Percentiles rank a stretch among this genome's conserved stretches.
These are phyloP conservation scores for Netelia fuscicornis DNA, from an alignment of 2,888 invertebrate species.

Conservation along the genomic window DNA sequence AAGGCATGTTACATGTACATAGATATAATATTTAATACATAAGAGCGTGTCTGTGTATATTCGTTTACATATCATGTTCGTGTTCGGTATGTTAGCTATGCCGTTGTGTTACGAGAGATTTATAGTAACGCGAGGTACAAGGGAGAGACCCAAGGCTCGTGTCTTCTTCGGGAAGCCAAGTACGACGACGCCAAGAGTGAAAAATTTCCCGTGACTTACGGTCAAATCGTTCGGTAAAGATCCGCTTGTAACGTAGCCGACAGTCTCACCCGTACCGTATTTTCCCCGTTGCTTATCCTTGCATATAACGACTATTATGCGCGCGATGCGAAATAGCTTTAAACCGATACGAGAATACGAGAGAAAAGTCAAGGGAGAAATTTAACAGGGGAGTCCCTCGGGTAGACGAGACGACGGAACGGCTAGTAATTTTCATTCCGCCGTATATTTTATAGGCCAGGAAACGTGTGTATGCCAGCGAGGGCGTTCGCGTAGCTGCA, in stretches of 20 bases:
- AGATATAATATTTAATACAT: too few species aligned
- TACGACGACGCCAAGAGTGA: background rate
- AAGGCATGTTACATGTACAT: background rate
- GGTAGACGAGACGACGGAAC: conserved; percentile 32
- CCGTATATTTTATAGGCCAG: conserved; percentile 66
- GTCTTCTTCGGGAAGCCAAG: background rate
- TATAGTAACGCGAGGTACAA: background rate
- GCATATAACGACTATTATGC: conserved; percentile 23
- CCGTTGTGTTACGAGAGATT: background rate
- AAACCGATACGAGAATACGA: conserved; percentile 12
- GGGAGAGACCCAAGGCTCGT: background rate
- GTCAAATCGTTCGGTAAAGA: conserved; percentile 52
- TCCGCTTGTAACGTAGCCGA: conserved; percentile 26
- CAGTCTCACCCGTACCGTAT: conserved; percentile 24
- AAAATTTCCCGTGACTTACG: conserved; percentile 48
- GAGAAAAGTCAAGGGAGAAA: background rate
- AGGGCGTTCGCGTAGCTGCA: conserved; percentile 46
- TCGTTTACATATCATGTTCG: background rate
- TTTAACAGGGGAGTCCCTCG: conserved; percentile 10
- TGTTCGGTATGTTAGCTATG: background rate
- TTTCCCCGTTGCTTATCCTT: conserved; percentile 19
- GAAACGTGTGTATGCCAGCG: conserved; percentile 33
- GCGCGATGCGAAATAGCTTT: background rate
- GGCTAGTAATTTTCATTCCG: conserved; percentile 67
- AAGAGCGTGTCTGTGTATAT: too few species aligned